phyloP scores from a whole-genome alignment of 2,797 vertebrate genomes.

The Ptychobarbus kaznakovi region DNA sequence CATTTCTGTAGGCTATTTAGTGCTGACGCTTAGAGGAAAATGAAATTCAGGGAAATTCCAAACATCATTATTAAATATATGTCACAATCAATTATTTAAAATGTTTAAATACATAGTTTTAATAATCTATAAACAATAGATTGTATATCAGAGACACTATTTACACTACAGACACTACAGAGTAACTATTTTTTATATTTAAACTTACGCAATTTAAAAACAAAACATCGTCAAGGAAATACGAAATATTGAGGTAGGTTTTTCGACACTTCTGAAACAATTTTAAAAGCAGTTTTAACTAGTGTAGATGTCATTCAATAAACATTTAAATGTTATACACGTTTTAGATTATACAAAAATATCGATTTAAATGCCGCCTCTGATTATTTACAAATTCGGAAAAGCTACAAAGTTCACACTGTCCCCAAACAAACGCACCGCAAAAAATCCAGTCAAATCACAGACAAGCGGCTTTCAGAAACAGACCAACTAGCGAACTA shows the following conservation, averaged over 20 bases:
- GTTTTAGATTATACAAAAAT: neutral
- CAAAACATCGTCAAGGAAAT: neutral
- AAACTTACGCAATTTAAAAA: neutral
- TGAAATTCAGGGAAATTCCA: neutral
- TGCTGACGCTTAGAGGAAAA: neutral
- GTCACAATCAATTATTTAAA: neutral
- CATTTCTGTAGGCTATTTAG: neutral
- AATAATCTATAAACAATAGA: neutral
- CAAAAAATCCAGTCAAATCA: neutral
- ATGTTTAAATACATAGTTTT: neutral
- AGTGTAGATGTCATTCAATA: neutral
- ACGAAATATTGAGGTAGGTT: neutral
- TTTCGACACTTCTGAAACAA: neutral
- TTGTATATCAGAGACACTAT: neutral
- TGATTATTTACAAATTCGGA: neutral
- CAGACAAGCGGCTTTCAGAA: neutral
- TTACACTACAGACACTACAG: too few relatives aligned
- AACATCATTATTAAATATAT: neutral
- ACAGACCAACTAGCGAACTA: neutral
- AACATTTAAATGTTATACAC: neutral
- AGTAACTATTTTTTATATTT: neutral
- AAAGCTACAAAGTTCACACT: neutral
- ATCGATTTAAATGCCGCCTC: neutral
- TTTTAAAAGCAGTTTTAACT: neutral
- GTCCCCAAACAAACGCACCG: slow-evolving; percentile 8